phyloP scores from a whole-genome alignment of 1,140 invertebrate genomes.

The Zaprionus taronus region DNA sequence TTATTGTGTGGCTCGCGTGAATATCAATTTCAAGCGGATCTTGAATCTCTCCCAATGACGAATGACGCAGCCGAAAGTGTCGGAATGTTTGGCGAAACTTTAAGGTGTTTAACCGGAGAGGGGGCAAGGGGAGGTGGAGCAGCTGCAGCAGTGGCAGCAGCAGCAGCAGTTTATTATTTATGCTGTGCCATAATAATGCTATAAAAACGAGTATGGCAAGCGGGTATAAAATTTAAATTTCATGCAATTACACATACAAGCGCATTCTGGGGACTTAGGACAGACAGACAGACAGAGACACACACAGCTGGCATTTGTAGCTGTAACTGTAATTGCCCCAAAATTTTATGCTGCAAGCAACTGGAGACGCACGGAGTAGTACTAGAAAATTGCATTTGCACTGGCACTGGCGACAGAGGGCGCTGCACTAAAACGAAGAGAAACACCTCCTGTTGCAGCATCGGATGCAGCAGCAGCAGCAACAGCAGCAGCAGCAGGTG shows the following conservation, averaged over 20 bases:
- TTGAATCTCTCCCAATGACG: constrained; percentile 6
- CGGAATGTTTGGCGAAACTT: constrained; percentile 32
- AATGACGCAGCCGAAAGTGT: constrained; percentile 63
- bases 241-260: constrained; percentile 59
- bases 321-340: constrained; percentile 76
- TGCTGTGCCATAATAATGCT: constrained; percentile 55
- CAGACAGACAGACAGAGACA: constrained; percentile 2
- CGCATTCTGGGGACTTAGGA: background rate
- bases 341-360: constrained; percentile 68
- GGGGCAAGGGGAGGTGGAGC: background rate
- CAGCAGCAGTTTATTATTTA: constrained; percentile 68
- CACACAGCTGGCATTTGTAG: constrained; percentile 42
- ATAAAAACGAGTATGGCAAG: constrained; percentile 67
- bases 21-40: constrained; percentile 35
- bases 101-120: constrained; percentile 15
- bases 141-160: constrained; percentile 46
- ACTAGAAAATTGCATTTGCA: constrained; percentile 79
- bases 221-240: constrained; percentile 79
- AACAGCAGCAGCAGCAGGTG: constrained; percentile 65
- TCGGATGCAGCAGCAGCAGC: background rate
- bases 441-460: constrained; percentile 25
- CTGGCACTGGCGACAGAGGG: constrained; percentile 64
- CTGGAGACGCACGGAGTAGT: constrained; percentile 53
- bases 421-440: constrained; percentile 67
- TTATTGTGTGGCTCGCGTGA: constrained; percentile 39